Percentiles rank a stretch among this genome's conserved stretches.
Evolutionary conservation across 2,888 invertebrate genomes (phyloP).

Genomic region (Drosophila mayaguana): DNA sequence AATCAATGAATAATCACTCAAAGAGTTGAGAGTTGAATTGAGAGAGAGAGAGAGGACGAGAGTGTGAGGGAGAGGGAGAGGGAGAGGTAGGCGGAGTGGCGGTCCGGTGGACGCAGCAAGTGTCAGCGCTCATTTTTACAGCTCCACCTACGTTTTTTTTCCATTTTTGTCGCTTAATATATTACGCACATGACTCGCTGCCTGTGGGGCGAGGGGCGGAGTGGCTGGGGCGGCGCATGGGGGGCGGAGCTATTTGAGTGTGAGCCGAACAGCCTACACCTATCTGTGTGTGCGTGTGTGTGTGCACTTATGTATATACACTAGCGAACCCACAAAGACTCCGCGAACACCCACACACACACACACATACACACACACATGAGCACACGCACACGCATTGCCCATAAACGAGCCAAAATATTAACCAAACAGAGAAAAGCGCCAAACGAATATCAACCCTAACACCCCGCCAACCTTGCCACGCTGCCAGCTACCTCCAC

Average conservation of each 20-base stretch:
- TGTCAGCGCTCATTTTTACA: constrained; percentile 63
- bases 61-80: neutral
- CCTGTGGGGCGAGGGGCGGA: neutral
- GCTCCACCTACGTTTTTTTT: constrained; percentile 63
- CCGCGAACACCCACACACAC: constrained; percentile 5
- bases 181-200: constrained; percentile 69
- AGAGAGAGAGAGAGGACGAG: neutral
- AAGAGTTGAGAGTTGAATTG: neutral
- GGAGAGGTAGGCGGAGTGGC: neutral
- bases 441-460: constrained; percentile 63
- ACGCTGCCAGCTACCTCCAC: neutral
- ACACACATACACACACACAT: constrained; percentile 9
- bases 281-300: constrained; percentile 25
- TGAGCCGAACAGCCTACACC: constrained; percentile 53
- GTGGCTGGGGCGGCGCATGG: neutral
- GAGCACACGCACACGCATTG: constrained; percentile 33
- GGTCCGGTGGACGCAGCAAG: constrained; percentile 37
- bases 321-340: constrained; percentile 51
- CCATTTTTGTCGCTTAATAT: constrained; percentile 76
- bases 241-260: constrained; percentile 20
- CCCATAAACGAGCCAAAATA: constrained; percentile 67
- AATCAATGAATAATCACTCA: neutral
- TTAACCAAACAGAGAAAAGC: constrained; percentile 77
- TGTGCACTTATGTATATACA: constrained; percentile 40
- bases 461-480: constrained; percentile 33